Base-by-base conservation (phyloP, 1,140 invertebrate species). In the Scaptodrosophila lebanonensis region DNA sequence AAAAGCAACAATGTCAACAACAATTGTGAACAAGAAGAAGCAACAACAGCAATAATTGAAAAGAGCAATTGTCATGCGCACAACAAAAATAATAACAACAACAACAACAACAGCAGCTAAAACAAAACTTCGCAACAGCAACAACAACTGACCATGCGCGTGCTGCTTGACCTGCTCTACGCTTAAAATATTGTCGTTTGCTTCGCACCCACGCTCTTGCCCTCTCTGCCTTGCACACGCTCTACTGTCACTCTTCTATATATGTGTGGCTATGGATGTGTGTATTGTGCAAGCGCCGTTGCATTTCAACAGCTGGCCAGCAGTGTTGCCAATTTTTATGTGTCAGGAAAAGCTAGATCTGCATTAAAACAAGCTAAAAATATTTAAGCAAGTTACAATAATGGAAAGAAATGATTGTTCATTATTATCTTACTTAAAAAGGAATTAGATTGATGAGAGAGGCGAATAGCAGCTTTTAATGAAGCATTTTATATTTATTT, bases 1-100 rank as follows among this genome's bases (percentile, higher is more conserved):
- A 77, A 64, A 53, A 57, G 50, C 69, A 79, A 67, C 72, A 77
- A 79, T 67, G 73, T 71, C 73, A 79, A 77, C 56, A 64, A 47
- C 61, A 59, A 64, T 47, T 52, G 53, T 13, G 44, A 49, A 32
- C 38, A 29, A 42, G 9, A 20, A 48, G 50, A 54, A 45, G 42
- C 17, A 43, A 39, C 36, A 29, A 47, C 30, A 40, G 48, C 36
- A 36, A 29, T 29, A n/a, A 29, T 29, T 29, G 9, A 29, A 29
- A 29, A 29, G 9, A 29, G 9, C 5, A 29, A 29, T 29, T 9
- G 9, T n/a, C n/a, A n/a, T n/a, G n/a, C n/a, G n/a, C n/a, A 15
- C 35, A 29, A 39, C 49, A 45, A 32, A 27, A 33, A 35, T 9
- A 29, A 29, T 29, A 29, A 9, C 27, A 29, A 9, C 27, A 29